Conservation (phyloP, 2,797 vertebrate species). For the Urophycis tenuis region DNA sequence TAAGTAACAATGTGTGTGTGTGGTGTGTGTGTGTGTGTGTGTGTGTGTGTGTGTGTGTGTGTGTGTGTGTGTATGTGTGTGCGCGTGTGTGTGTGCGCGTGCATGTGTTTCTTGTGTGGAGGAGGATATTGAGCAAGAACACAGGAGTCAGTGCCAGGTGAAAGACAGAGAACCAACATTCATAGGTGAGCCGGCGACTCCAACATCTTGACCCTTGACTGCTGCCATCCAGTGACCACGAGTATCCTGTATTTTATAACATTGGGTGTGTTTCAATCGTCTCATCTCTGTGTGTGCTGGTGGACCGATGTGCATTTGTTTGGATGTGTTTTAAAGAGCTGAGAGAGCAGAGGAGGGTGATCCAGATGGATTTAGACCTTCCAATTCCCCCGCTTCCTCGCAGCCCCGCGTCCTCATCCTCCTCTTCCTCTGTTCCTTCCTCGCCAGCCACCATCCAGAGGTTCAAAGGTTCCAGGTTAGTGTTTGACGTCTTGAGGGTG, state of each 20-base stretch:
- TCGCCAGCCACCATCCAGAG: constrained; percentile 3
- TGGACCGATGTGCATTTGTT: constrained; percentile 19
- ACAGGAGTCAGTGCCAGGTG: constrained; percentile 17
- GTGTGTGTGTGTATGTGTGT: neutral
- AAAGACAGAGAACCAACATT: constrained; percentile 57
- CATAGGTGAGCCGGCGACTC: constrained; percentile 52
- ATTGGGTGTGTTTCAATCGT: neutral
- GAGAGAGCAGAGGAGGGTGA: constrained; percentile 52
- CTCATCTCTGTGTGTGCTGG: constrained; percentile 6
- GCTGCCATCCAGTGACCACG: constrained; percentile 64
- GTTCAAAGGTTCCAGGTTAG: constrained; percentile 41
- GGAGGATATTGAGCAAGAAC: constrained; percentile 56
- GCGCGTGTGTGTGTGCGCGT: constrained; percentile 25
- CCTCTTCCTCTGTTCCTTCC: neutral
- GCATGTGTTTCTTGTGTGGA: constrained; percentile 33
- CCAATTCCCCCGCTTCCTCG: constrained; percentile 11
- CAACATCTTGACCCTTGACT: constrained; percentile 36
- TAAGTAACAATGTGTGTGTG: constrained; percentile 8
- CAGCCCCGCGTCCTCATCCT: neutral
- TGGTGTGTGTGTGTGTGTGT: constrained; percentile 22
- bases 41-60: constrained; percentile 18
- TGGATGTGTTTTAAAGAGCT: constrained; percentile 48
- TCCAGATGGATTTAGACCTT: constrained; percentile 55
- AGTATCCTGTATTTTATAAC: neutral
- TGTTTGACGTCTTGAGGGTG: neutral